Base-by-base conservation (phyloP, 1,140 invertebrate species). In the Drosophila bipectinata region DNA sequence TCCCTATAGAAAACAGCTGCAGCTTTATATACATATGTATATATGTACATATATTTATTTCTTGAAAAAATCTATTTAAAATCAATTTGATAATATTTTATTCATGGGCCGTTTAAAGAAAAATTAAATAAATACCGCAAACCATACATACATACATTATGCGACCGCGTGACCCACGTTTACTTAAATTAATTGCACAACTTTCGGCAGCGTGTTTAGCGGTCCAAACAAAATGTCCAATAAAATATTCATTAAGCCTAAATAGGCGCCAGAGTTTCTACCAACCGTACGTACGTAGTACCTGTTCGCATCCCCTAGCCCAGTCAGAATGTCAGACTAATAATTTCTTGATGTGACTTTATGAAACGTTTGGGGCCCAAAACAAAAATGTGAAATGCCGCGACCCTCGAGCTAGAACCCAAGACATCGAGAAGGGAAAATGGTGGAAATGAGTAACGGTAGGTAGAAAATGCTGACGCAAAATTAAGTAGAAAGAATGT, bases 221-320 rank as follows among this genome's bases (percentile, higher is more conserved):
- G 61, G 41, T 18, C 59, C 55, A 48, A 53, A 47, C 77, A 80
- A 80, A 79, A 74, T 80, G 72, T 41, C 68, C 53, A 74, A 87
- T 85, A 82, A 85, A 85, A 75, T 85, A 85, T 85, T 85, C 82
- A 85, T 85, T 77, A 72, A 60, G 64, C 73, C 68, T 47, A 77
- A 81, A 63, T 74, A 75, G 73, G 69, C 77, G 60, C 45, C 60
- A 45, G 49, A 21, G 41, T 32, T 66, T 61, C 67, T 61, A 52
- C 37, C 52, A 37, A 28, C 18, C 47, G 45, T 57, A 75, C 47
- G 45, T 57, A 75, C 63, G 21, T 21, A 21, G 21, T 21, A 21
- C 21, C 77, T 69, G 69, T 47, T 52, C 28, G 44, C 52, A 32
- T 37, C 39, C 18, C 44, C 54, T 41, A 78, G 69, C 44, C 51